Evolutionary conservation across 2,797 vertebrate genomes (phyloP).

Genomic region (Acomys russatus): DNA sequence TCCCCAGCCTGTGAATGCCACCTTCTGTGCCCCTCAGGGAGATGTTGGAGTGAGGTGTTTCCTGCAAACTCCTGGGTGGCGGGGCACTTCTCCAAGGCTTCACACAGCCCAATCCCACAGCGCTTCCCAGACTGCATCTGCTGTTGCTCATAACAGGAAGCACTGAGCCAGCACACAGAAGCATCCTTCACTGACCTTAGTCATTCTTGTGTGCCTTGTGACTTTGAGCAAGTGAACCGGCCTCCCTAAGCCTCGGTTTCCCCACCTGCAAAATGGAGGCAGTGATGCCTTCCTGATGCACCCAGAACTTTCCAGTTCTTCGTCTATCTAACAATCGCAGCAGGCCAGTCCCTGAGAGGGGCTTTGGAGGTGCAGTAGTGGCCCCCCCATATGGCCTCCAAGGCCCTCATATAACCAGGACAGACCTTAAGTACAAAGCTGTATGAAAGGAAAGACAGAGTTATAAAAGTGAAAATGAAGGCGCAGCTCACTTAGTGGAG

Average conservation of each 20-base stretch:
- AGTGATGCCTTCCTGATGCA: neutral
- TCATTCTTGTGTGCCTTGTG: neutral
- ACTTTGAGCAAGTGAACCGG: neutral
- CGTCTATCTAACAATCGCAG: neutral
- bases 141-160: too few relatives aligned
- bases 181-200: neutral
- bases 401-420: neutral
- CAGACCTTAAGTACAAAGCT: accelerated
- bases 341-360: neutral
- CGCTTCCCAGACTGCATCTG: neutral
- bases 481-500: neutral
- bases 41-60: neutral
- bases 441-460: neutral
- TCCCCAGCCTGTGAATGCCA: neutral
- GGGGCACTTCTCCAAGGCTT: neutral
- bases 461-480: neutral
- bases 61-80: neutral
- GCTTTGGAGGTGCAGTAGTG: neutral
- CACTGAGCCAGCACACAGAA: neutral
- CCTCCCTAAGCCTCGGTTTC: slow-evolving; percentile 42
- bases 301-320: neutral
- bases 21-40: neutral
- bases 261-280: neutral
- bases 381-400: too few relatives aligned
- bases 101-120: neutral